A percentile compares a stretch with the other conserved stretches of the same genome.
Conservation (phyloP, 1,140 invertebrate species). For the Pectinophora gossypiella region DNA sequence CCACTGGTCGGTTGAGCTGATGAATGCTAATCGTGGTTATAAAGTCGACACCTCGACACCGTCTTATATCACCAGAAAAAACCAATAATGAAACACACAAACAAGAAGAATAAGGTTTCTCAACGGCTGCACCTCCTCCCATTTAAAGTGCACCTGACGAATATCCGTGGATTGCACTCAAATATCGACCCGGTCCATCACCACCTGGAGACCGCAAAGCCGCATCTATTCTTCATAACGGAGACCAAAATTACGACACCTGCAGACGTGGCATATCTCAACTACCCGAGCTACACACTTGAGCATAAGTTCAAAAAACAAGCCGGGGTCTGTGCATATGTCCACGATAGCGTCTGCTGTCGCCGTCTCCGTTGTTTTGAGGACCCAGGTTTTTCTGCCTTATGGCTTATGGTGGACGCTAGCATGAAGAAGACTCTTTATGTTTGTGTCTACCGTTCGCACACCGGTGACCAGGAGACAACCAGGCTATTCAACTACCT, state of each 20-base stretch:
- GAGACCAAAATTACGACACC: background rate
- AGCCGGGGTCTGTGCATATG: too few species aligned
- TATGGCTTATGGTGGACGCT: background rate
- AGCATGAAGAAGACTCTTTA: background rate
- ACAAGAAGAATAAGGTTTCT: background rate
- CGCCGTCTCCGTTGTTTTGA: constrained; percentile 2
- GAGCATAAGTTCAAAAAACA: too few species aligned
- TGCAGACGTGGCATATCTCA: background rate
- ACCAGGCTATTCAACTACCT: constrained; percentile 1
- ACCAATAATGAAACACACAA: too few species aligned
- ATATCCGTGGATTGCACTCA: background rate
- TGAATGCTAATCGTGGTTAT: background rate
- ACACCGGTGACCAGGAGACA: constrained; percentile 4
- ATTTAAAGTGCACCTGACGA: background rate
- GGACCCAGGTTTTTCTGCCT: too few species aligned
- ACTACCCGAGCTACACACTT: too few species aligned
- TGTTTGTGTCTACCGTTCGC: constrained; percentile 6
- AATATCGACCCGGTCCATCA: background rate
- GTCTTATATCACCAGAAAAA: too few species aligned
- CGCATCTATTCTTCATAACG: too few species aligned
- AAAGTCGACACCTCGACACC: background rate
- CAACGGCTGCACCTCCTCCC: background rate
- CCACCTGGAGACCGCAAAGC: too few species aligned
- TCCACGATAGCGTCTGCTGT: too few species aligned
- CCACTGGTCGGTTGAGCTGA: background rate